Percentiles rank a stretch among this genome's conserved stretches.
phyloP scores from a whole-genome alignment of 2,113 vertebrate genomes.

The Pteronura brasiliensis region DNA sequence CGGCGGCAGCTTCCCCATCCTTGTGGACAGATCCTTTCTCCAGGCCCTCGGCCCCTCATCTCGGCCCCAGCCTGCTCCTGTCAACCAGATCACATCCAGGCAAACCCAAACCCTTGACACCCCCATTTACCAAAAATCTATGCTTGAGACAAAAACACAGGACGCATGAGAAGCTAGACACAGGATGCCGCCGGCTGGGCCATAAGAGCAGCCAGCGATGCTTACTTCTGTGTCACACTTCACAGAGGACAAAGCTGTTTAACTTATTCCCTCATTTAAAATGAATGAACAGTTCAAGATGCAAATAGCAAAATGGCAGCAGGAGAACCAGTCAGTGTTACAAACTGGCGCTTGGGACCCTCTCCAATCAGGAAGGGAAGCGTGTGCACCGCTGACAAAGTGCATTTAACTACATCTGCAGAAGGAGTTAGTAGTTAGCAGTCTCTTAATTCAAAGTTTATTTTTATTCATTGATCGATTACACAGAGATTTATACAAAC shows the following conservation, averaged over 20 bases:
- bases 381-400: not conserved
- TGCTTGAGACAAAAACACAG: not conserved
- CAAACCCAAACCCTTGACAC: not conserved
- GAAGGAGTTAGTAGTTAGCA: not conserved
- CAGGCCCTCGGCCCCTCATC: not conserved
- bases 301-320: not conserved
- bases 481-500: not conserved
- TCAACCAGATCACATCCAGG: not conserved
- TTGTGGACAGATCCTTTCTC: not conserved
- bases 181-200: not conserved
- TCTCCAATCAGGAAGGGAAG: not conserved
- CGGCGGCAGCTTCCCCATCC: not conserved
- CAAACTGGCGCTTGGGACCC: not conserved
- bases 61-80: not conserved
- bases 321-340: not conserved
- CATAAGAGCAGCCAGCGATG: not conserved
- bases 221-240: not conserved
- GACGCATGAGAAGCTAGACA: not conserved
- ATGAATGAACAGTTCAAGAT: not conserved
- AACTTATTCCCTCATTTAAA: not conserved
- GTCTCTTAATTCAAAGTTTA: not conserved
- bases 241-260: not conserved
- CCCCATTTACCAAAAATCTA: not conserved
- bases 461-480: not conserved
- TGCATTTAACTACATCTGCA: not conserved